These are phyloP conservation scores for Contarinia nasturtii DNA, from an alignment of 1,140 invertebrate species.

Conservation along the genomic window DNA sequence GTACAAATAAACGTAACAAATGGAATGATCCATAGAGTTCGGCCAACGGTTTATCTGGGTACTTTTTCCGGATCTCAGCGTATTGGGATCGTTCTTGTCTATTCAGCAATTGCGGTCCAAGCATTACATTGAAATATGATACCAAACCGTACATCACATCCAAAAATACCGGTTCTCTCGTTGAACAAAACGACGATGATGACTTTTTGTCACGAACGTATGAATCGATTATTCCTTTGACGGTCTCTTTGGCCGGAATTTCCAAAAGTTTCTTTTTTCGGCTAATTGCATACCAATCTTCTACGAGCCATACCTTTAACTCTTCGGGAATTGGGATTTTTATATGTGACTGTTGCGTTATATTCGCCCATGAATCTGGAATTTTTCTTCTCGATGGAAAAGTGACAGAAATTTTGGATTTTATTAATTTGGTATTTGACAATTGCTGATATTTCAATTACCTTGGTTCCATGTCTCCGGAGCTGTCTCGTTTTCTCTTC, in stretches of 20 bases:
- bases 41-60: conserved; percentile 58
- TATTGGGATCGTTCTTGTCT: conserved; percentile 91
- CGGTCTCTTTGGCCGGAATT: conserved; percentile 67
- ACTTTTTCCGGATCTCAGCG: conserved; percentile 61
- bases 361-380: too few species aligned
- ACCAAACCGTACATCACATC: conserved; percentile 75
- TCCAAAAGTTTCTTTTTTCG: conserved; percentile 72
- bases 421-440: too few species aligned
- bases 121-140: conserved; percentile 89
- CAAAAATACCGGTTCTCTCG: conserved; percentile 58
- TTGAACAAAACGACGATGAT: too few species aligned
- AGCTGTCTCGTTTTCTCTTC: too few species aligned
- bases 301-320: conserved; percentile 79
- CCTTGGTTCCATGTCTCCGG: too few species aligned
- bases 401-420: too few species aligned
- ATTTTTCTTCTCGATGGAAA: conserved; percentile 62
- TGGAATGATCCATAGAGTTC: conserved; percentile 84
- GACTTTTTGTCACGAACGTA: conserved; percentile 71
- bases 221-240: conserved; percentile 74
- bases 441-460: too few species aligned
- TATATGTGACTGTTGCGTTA: too few species aligned
- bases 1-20: conserved; percentile 75
- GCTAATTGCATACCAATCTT: conserved; percentile 87
- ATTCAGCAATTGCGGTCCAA: conserved; percentile 83
- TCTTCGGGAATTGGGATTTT: conserved; percentile 89